These are phyloP conservation scores for Oplegnathus fasciatus DNA, from an alignment of 2,113 vertebrate genomes.

Conservation along the genomic window DNA sequence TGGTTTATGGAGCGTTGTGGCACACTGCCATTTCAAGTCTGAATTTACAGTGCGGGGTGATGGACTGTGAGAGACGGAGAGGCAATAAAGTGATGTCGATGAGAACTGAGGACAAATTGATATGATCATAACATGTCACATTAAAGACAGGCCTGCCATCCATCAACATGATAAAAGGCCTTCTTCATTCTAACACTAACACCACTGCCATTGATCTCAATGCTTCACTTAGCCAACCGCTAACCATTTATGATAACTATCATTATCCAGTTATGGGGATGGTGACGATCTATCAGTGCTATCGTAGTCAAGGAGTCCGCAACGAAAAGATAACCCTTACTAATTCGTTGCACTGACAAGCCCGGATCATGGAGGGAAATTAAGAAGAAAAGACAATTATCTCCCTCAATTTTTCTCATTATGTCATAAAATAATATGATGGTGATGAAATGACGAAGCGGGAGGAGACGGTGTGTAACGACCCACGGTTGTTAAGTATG, in stretches of 20 bases:
- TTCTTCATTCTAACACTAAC: constrained; percentile 63
- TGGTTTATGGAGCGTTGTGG: constrained; percentile 66
- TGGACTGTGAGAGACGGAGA: constrained; percentile 70
- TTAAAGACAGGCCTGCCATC: constrained; percentile 80
- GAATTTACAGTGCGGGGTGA: constrained; percentile 70
- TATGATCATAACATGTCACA: constrained; percentile 83
- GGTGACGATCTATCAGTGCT: constrained; percentile 46
- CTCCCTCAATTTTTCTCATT: constrained; percentile 54
- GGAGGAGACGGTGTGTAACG: constrained; percentile 13
- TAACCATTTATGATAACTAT: constrained; percentile 75
- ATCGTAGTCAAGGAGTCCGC: constrained; percentile 8
- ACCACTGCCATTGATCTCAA: constrained; percentile 70
- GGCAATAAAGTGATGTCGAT: constrained; percentile 79
- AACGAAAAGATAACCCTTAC: constrained; percentile 45
- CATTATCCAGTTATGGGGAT: constrained; percentile 65
- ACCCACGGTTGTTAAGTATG: constrained; percentile 10
- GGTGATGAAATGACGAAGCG: constrained; percentile 41
- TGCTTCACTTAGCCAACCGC: constrained; percentile 69
- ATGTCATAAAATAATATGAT: constrained; percentile 56
- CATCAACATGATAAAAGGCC: constrained; percentile 81
- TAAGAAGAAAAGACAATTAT: constrained; percentile 65
- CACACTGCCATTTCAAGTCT: constrained; percentile 63
- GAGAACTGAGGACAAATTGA: constrained; percentile 81
- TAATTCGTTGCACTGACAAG: constrained; percentile 50
- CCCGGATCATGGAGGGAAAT: constrained; percentile 47